Conservation (phyloP, 1,140 invertebrate genomes). For the Procambarus virginalis region DNA sequence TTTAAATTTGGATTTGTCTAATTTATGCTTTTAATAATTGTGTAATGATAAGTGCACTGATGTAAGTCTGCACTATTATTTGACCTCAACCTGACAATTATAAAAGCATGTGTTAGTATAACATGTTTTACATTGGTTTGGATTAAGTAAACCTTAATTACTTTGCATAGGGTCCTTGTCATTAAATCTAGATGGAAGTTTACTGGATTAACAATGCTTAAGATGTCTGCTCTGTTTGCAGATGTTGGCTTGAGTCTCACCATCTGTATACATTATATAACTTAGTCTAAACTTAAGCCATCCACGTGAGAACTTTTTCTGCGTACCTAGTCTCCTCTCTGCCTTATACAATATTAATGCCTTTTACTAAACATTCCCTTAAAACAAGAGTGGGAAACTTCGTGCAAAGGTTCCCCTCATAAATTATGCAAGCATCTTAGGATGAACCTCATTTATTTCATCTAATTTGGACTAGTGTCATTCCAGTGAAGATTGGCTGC, state of each 20-base stretch:
- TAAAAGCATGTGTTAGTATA: background rate
- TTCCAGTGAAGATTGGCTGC: background rate
- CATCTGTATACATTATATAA: background rate
- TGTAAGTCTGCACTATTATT: background rate
- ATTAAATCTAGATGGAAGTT: background rate
- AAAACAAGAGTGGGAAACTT: background rate
- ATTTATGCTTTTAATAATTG: background rate
- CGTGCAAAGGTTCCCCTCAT: background rate
- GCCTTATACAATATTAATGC: background rate
- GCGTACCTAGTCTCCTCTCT: background rate
- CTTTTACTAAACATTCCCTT: slow-evolving; percentile 2
- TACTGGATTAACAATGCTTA: background rate
- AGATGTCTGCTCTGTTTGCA: background rate
- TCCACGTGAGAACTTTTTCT: background rate
- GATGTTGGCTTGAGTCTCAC: background rate
- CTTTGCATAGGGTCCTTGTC: background rate
- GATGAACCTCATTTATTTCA: background rate
- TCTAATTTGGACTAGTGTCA: background rate
- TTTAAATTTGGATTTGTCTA: too few relatives aligned
- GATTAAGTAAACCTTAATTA: background rate
- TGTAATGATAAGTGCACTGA: background rate
- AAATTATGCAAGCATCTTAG: background rate
- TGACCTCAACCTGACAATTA: background rate
- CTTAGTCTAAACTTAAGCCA: background rate
- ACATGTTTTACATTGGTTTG: background rate